Evolutionary conservation across 2,113 vertebrate genomes (phyloP), one percentile per base, ranked within the genome.

Genomic region (Pomatostomus ruficeps): DNA sequence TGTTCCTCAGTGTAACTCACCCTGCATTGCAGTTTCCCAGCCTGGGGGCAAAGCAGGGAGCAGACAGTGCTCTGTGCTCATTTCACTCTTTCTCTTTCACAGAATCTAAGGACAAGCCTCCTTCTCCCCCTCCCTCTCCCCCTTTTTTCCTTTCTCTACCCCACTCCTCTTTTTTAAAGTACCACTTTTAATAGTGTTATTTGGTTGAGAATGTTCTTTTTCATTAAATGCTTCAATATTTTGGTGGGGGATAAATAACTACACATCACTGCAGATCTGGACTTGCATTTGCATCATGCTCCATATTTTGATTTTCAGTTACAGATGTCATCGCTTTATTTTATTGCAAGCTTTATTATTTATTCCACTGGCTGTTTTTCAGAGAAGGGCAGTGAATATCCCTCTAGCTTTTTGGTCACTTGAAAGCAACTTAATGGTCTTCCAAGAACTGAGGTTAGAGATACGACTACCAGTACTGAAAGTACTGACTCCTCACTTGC

Each of bases 141-240:
- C 9, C 38, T 10, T 28, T 24, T 2, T 8, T 0, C 17, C 26
- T 24, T 15, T 17, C 28, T 13, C 14, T 33, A 25, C 3, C 4
- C 13, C 1, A 3, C 11, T 42, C 4, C 6, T 9, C 3, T 63
- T 15, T 49, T 46, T 40, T 5, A 14, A 45, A 72, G 3, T 13
- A 49, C 3, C 1, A 31, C 62, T 91, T 79, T 49, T 7, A 70
- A n/a, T 15, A 35, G 29, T 58, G 9, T 13, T 51, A 7, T 48
- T 77, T 36, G 2, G 2, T 52, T n/a, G 29, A 3, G 22, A 29
- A 45, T 87, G 77, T 75, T 62, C 2, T 52, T 82, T 62, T 59
- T 33, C 14, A 40, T 23, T 0, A 66, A 49, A 45, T 18, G 6
- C 1, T 87, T 84, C 3, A 3, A 9, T 42, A 35, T 55, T 80